Percentiles rank a stretch among this genome's conserved stretches.
Conservation (phyloP, 2,797 vertebrate genomes). For the Eurystomus glaucurus region DNA sequence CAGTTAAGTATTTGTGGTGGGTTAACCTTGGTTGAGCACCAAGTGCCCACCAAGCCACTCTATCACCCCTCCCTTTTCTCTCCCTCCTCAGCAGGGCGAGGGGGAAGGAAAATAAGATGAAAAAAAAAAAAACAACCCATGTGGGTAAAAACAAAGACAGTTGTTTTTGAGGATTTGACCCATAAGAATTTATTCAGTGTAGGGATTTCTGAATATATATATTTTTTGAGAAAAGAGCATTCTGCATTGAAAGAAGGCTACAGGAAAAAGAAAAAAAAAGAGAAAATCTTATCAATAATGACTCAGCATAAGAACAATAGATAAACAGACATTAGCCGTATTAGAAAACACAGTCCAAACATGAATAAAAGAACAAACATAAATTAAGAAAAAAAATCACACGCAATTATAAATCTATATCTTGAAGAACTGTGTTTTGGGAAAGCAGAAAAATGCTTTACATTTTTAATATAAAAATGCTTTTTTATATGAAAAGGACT, state of each 20-base stretch:
- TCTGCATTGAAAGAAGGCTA: background rate
- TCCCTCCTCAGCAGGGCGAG: too few relatives aligned
- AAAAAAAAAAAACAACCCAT: too few relatives aligned
- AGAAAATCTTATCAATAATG: background rate
- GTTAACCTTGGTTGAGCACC: too few relatives aligned
- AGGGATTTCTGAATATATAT: background rate
- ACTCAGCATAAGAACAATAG: background rate
- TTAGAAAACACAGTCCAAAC: background rate
- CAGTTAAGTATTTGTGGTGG: background rate
- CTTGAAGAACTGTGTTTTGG: background rate
- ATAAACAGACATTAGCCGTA: conserved; percentile 1
- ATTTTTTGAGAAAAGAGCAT: background rate
- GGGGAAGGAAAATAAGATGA: too few relatives aligned
- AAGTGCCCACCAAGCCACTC: too few relatives aligned
- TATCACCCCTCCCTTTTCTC: too few relatives aligned
- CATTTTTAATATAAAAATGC: background rate
- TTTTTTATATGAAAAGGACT: background rate
- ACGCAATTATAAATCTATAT: background rate
- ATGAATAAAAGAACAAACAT: background rate
- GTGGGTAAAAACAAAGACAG: too few relatives aligned
- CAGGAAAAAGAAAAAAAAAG: background rate
- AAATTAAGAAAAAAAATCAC: background rate
- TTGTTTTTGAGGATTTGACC: background rate
- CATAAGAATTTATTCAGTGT: background rate
- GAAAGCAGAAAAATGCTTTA: background rate